Evolutionary conservation across 2,888 invertebrate genomes (phyloP), one percentile per base, ranked within the genome.

Genomic region (Apodemia duryi): DNA sequence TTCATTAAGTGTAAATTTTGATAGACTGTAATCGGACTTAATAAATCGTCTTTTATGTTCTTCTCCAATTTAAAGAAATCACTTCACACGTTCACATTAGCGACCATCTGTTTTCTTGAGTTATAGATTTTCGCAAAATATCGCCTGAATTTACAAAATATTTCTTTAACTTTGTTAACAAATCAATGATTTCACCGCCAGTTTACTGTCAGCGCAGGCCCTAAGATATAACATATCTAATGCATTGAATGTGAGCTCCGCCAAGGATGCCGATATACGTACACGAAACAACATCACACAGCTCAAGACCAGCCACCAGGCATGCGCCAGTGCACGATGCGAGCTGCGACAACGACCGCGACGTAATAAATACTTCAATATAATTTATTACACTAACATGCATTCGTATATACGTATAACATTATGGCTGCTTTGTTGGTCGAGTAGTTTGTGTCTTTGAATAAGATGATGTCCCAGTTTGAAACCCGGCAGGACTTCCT

Each of bases 231-330:
- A 5, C 3, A 35, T 35, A 6, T 2, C 7, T 38, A 38, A n/a
- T 21, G 51, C 51, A 21, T n/a, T 51, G 7, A 51, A n/a, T 51
- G 21, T 51, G 21, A 21, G 51, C 51, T 51, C 2, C 21, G 7
- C 51, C 21, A 51, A 51, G 21, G 46, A 49, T n/a, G 49, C n/a
- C n/a, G 7, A 49, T 49, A 49, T 49, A 21, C 21, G 13, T 46
- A 13, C 13, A 49, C 7, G 13, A 2, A 21, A 49, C 13, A 49
- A 46, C n/a, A n/a, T n/a, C 13, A 49, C 7, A 49, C 49, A 49
- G 6, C 49, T 49, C 49, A 49, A 49, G 49, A 49, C n/a, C 49
- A 49, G 49, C n/a, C 49, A 49, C n/a, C 49, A 49, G 49, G 49
- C 49, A 49, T 49, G 49, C 49, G 49, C 49, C 13, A 13, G n/a